A percentile compares a stretch with the other conserved stretches of the same genome.
Evolutionary conservation across 2,113 vertebrate genomes (phyloP).

Genomic region (Pyrgilauda ruficollis): DNA sequence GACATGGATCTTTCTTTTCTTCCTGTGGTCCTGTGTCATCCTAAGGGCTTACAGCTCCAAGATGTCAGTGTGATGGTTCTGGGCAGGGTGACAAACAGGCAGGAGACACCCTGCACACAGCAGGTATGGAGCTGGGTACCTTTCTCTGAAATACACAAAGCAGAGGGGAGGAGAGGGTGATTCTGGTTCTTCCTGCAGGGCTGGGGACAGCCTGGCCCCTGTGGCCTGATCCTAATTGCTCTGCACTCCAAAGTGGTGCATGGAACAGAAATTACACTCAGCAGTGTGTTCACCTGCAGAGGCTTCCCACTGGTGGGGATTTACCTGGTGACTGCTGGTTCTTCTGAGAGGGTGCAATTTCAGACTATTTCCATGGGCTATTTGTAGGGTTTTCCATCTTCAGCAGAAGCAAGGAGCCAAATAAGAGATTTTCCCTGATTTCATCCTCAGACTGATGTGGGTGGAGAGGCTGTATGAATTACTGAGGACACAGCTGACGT

Average conservation of each 20-base stretch:
- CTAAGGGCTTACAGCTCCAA: neutral
- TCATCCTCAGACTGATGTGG: neutral
- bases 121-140: neutral
- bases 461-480: neutral
- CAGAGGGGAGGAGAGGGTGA: neutral
- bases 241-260: accelerated
- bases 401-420: neutral
- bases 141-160: neutral
- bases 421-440: neutral
- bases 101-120: neutral
- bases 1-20: neutral
- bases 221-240: accelerated
- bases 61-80: neutral
- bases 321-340: too few species aligned
- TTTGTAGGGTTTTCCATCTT: neutral
- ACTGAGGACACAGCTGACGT: neutral
- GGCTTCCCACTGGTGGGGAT: accelerated
- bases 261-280: neutral
- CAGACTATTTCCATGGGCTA: neutral
- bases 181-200: neutral
- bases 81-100: neutral
- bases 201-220: neutral
- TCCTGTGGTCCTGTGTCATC: neutral
- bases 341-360: neutral
- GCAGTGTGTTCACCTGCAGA: neutral